phyloP scores from a whole-genome alignment of 2,797 vertebrate species.

The Paguma larvata region DNA sequence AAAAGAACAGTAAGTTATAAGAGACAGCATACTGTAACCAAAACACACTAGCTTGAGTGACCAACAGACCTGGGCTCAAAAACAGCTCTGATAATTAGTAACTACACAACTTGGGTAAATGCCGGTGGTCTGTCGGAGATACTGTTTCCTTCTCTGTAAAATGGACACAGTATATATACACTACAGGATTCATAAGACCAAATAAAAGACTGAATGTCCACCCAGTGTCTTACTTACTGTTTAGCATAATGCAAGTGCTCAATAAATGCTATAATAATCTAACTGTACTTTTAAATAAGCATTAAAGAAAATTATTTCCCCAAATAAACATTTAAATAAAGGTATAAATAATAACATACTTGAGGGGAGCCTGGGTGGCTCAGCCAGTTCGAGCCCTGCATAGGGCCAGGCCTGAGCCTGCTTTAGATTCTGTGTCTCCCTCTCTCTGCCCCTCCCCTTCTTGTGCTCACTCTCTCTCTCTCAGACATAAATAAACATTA shows the following conservation, averaged over 20 bases:
- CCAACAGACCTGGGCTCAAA: neutral
- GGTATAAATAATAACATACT: no score
- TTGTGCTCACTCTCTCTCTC: no score
- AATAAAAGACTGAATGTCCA: neutral
- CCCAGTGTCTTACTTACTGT: neutral
- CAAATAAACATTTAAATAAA: slow-evolving; percentile 52
- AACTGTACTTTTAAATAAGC: neutral
- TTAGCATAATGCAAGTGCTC: neutral
- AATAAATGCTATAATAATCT: neutral
- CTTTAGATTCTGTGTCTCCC: no score
- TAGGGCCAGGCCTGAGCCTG: no score
- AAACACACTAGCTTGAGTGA: neutral
- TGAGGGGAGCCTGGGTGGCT: no score
- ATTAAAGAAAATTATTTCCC: slow-evolving; percentile 40
- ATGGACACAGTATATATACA: neutral
- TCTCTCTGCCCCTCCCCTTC: no score
- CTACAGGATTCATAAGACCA: neutral
- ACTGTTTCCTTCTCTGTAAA: neutral
- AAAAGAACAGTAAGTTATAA: neutral
- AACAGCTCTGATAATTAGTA: neutral
- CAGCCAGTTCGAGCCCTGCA: no score
- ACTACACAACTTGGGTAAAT: neutral
- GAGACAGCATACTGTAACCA: neutral
- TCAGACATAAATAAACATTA: no score
- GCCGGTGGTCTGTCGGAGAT: neutral